phyloP scores from a whole-genome alignment of 2,888 invertebrate genomes.

The Hedya salicella region DNA sequence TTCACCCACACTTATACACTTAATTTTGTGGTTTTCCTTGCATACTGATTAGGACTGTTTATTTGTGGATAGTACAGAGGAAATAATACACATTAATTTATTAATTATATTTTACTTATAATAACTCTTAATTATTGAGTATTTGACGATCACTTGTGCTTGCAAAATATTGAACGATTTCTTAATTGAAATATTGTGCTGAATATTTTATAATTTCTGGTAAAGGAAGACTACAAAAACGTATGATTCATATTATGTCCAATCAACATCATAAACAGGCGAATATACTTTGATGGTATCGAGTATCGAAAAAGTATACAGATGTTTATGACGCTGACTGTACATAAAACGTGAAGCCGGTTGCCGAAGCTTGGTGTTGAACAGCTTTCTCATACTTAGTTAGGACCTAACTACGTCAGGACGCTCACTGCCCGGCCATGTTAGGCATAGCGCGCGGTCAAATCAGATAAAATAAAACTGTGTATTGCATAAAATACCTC shows the following conservation, averaged over 20 bases:
- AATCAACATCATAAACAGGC: neutral
- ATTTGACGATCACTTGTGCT: constrained; percentile 39
- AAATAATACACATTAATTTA: constrained; percentile 17
- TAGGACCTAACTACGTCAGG: too few relatives aligned
- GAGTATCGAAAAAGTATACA: neutral
- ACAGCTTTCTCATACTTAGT: too few relatives aligned
- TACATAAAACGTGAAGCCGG: neutral
- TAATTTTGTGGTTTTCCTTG: constrained; percentile 17
- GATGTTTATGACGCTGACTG: neutral
- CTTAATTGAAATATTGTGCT: constrained; percentile 27
- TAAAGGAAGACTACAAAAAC: constrained; percentile 68
- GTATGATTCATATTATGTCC: constrained; percentile 15
- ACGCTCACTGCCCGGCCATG: too few relatives aligned
- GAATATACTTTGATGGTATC: neutral
- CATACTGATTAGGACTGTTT: neutral
- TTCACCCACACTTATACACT: neutral
- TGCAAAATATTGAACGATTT: constrained; percentile 37
- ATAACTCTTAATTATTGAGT: constrained; percentile 38
- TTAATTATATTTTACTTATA: constrained; percentile 31
- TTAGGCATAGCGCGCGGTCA: too few relatives aligned
- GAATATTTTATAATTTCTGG: constrained; percentile 46
- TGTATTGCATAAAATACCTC: constrained; percentile 1
- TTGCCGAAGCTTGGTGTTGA: too few relatives aligned
- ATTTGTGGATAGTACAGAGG: neutral
- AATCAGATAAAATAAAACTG: too few relatives aligned